Percentiles rank a stretch among this genome's conserved stretches.
Evolutionary conservation across 2,113 vertebrate genomes (phyloP).

Genomic region (Hippocampus abdominalis): DNA sequence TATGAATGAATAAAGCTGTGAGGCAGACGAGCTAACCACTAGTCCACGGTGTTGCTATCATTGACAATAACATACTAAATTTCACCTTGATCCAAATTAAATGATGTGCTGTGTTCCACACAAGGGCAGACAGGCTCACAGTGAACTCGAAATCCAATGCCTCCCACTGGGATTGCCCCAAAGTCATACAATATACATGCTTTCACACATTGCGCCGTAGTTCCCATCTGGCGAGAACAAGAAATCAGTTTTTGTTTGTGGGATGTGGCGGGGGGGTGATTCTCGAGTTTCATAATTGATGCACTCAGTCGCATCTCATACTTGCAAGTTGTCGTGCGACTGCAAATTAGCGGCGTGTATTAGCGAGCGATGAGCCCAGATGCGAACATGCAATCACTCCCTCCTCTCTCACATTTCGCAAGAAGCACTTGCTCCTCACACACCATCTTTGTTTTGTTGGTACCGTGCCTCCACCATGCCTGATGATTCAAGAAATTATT

Average conservation of each 20-base stretch:
- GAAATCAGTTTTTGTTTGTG: constrained; percentile 25
- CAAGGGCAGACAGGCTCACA: not conserved
- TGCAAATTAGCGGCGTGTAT: constrained; percentile 25
- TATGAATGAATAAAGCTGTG: no score
- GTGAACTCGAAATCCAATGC: not conserved
- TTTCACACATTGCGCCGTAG: not conserved
- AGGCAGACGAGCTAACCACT: no score
- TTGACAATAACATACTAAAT: not conserved
- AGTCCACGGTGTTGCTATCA: not conserved
- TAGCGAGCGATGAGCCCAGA: constrained; percentile 11
- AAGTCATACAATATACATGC: constrained; percentile 4
- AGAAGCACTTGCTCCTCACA: not conserved
- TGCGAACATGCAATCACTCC: constrained; percentile 29
- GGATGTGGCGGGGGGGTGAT: constrained; percentile 36
- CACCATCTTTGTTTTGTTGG: not conserved
- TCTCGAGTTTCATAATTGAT: constrained; percentile 29
- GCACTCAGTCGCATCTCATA: constrained; percentile 13
- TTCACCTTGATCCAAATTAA: not conserved
- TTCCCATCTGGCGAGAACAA: constrained; percentile 39
- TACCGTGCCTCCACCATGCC: constrained; percentile 2
- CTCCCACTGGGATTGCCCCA: not conserved
- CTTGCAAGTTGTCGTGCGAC: constrained; percentile 19
- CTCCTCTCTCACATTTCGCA: not conserved
- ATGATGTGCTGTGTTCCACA: not conserved
- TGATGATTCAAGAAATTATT: not conserved